A percentile compares a stretch with the other conserved stretches of the same genome.
Evolutionary conservation across 2,113 vertebrate species (phyloP).

Genomic region (Coptodon rendalli): DNA sequence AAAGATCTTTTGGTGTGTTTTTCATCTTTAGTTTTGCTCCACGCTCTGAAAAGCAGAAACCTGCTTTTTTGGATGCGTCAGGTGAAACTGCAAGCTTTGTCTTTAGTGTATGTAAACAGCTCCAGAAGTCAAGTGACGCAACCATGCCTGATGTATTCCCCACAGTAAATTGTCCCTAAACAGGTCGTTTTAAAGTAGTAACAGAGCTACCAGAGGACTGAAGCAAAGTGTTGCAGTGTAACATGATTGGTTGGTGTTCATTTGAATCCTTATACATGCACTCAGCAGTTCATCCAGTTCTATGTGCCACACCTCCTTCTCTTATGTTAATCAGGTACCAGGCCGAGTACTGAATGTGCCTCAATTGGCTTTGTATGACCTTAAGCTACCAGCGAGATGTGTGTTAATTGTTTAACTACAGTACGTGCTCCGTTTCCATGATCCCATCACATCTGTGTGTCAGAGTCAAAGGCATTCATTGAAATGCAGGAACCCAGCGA

Average conservation of each 20-base stretch:
- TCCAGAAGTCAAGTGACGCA: not conserved
- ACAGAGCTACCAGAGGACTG: not conserved
- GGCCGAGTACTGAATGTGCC: not conserved
- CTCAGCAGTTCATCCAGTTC: not conserved
- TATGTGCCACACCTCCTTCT: not conserved
- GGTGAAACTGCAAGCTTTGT: not conserved
- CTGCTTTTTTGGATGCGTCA: not conserved
- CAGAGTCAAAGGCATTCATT: not conserved
- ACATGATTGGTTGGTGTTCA: not conserved
- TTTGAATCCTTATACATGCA: not conserved
- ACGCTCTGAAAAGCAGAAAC: not conserved
- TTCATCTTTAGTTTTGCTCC: not conserved
- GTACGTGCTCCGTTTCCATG: not conserved
- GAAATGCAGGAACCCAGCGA: not conserved
- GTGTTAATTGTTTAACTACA: conserved; percentile 8
- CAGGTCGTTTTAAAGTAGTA: not conserved
- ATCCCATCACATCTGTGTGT: not conserved
- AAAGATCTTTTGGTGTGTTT: not conserved
- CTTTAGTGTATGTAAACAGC: not conserved
- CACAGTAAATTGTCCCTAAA: not conserved
- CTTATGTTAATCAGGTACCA: not conserved
- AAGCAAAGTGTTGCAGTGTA: not conserved
- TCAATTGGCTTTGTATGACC: conserved; percentile 5
- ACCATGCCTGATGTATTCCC: not conserved
- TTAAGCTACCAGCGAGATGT: not conserved